phyloP scores from a whole-genome alignment of 2,113 vertebrate genomes.

The Ammospiza nelsoni region DNA sequence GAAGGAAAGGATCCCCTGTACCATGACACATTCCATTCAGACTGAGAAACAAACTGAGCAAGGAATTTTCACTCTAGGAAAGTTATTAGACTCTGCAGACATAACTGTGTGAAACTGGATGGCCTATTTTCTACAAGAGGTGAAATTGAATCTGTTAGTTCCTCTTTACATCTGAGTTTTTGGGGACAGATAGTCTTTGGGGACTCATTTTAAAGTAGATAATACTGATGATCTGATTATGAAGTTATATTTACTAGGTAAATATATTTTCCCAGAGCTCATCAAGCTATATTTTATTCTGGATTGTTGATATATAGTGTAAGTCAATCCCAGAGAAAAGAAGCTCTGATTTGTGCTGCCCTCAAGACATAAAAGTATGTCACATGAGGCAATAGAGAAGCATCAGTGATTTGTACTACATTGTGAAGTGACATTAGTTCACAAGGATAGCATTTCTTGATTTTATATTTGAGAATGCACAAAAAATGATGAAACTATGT shows the following conservation, averaged over 20 bases:
- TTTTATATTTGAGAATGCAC: neutral
- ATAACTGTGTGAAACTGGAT: neutral
- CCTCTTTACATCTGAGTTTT: neutral
- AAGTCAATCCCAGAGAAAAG: neutral
- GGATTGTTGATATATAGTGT: neutral
- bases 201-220: neutral
- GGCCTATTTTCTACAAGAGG: neutral
- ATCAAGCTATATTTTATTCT: neutral
- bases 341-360: neutral
- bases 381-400: neutral
- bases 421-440: neutral
- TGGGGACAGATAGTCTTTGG: neutral
- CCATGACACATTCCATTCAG: fast-evolving
- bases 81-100: neutral
- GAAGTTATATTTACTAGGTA: neutral
- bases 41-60: neutral
- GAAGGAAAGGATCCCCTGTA: neutral
- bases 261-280: neutral
- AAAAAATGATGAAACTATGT: neutral
- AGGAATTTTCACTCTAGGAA: neutral
- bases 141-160: neutral
- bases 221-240: neutral
- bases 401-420: neutral
- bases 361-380: neutral
- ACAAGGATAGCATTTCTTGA: neutral